phyloP scores from a whole-genome alignment of 2,888 invertebrate species.

The Synanthedon tipuliformis region DNA sequence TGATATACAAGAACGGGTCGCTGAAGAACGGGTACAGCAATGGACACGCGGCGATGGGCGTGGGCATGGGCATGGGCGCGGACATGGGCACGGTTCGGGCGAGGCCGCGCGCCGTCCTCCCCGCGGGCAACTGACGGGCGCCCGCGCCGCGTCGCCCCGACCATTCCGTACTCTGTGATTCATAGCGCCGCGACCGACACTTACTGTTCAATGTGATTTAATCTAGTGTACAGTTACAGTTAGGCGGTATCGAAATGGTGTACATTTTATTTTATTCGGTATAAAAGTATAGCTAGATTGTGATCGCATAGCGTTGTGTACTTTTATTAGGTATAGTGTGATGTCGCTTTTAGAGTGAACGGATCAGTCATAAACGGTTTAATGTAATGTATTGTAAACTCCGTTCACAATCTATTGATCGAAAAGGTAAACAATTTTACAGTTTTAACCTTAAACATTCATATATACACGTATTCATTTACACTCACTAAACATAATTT shows the following conservation, averaged over 20 bases:
- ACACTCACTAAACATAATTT: no score
- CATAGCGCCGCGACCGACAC: slow-evolving; percentile 12
- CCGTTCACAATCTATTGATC: no score
- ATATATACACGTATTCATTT: no score
- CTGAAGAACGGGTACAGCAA: slow-evolving; percentile 51
- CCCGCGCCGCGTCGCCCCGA: slow-evolving; percentile 12
- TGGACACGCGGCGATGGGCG: slow-evolving; percentile 33
- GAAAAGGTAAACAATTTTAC: no score
- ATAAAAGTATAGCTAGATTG: slow-evolving; percentile 53
- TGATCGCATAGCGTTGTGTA: slow-evolving; percentile 66
- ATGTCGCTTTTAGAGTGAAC: slow-evolving; percentile 26
- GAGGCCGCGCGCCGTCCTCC: slow-evolving; percentile 53
- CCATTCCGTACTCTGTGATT: slow-evolving; percentile 44
- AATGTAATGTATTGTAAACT: background rate
- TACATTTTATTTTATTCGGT: slow-evolving; percentile 57
- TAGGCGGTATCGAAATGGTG: slow-evolving; percentile 53
- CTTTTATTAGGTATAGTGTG: slow-evolving; percentile 35
- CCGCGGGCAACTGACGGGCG: slow-evolving; percentile 58
- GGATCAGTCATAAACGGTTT: background rate
- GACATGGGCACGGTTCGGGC: slow-evolving; percentile 20
- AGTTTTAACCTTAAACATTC: no score
- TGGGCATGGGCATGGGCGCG: background rate
- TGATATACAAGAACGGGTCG: slow-evolving; percentile 41
- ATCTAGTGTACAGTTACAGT: slow-evolving; percentile 57
- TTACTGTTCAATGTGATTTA: slow-evolving; percentile 56